A percentile compares a stretch with the other conserved stretches of the same genome.
Conservation (phyloP, 2,113 vertebrate species). For the Spizaetus ornatus region DNA sequence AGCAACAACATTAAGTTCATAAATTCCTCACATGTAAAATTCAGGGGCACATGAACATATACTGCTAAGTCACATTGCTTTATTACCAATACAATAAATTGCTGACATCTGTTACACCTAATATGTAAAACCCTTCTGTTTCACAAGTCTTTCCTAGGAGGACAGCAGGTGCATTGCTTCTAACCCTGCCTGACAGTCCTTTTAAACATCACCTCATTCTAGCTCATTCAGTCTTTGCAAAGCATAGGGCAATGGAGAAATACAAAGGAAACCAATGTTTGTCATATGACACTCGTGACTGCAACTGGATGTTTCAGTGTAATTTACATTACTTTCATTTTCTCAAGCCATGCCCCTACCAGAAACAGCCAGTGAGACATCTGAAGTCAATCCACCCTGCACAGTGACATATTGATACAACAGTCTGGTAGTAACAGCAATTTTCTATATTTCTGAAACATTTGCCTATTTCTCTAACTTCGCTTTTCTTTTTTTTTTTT, state of each 20-base stretch:
- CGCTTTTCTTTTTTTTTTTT: neutral
- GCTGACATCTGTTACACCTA: neutral
- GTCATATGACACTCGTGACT: fast-evolving
- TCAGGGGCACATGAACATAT: neutral
- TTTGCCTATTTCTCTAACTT: neutral
- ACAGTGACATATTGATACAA: fast-evolving
- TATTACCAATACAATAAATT: neutral
- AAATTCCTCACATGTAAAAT: neutral
- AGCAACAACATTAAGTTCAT: neutral
- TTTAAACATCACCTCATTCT: neutral
- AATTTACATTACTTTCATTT: neutral
- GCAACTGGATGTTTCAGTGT: neutral
- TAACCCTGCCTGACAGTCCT: neutral
- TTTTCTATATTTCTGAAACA: neutral
- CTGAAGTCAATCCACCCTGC: neutral
- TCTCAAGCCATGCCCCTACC: neutral
- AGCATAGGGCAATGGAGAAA: neutral
- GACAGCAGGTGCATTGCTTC: neutral
- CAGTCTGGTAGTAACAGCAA: neutral
- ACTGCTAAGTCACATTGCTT: neutral
- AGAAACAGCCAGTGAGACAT: neutral
- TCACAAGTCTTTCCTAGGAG: neutral
- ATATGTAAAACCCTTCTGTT: neutral
- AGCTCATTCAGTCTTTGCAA: neutral
- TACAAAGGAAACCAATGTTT: neutral